A percentile compares a stretch with the other conserved stretches of the same genome.
phyloP scores from a whole-genome alignment of 2,888 invertebrate species.

The Andrena haemorrhoa region DNA sequence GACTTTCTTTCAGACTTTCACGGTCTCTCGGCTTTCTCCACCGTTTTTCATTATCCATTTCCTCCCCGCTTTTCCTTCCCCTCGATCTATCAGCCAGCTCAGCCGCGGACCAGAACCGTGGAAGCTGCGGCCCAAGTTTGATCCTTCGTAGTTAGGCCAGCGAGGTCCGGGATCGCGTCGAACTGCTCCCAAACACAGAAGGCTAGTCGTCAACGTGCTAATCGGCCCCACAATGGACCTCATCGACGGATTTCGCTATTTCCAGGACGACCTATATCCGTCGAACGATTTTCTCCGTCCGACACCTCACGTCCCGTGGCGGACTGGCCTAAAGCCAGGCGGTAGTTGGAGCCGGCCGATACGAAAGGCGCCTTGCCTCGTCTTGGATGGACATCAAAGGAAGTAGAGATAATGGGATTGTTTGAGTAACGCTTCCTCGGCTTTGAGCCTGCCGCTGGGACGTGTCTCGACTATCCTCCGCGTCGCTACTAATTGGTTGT shows the following conservation, averaged over 20 bases:
- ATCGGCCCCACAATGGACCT: conserved; percentile 64
- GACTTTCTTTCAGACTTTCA: background rate
- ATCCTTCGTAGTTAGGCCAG: background rate
- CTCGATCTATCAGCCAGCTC: background rate
- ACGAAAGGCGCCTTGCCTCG: conserved; percentile 17
- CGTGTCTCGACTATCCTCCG: conserved; percentile 26
- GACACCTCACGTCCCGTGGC: conserved; percentile 66
- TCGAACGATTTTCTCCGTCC: conserved; percentile 68
- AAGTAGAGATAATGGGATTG: conserved; percentile 54
- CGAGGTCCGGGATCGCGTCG: background rate
- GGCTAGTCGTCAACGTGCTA: conserved; percentile 46
- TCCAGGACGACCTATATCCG: conserved; percentile 73
- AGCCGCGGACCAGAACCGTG: background rate
- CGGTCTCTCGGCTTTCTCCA: background rate
- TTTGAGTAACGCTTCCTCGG: conserved; percentile 45
- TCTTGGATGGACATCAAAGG: conserved; percentile 53
- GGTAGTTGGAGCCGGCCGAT: conserved; percentile 39
- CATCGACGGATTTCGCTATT: conserved; percentile 71
- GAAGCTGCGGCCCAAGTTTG: background rate
- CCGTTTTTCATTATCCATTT: background rate
- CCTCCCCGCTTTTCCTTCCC: background rate
- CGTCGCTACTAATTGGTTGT: conserved; percentile 36
- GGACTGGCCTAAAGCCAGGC: conserved; percentile 61
- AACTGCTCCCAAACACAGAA: conserved; percentile 19
- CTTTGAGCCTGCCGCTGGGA: conserved; percentile 11